Base-by-base conservation (phyloP, 2,888 invertebrate species). In the Nemapogon koenigi region DNA sequence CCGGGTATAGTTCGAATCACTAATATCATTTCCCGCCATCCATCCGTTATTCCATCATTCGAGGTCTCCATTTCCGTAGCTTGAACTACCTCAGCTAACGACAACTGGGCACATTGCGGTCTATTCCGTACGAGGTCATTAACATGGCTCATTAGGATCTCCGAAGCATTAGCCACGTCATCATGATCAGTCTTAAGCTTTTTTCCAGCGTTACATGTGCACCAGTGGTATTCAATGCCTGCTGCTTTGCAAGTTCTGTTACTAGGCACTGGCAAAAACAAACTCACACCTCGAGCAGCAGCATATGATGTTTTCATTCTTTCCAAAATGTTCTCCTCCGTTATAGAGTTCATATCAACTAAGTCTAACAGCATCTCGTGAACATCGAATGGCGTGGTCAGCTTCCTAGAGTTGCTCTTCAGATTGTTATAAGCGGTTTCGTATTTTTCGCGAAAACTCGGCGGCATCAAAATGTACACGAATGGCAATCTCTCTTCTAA, bases 401-500 rank as follows among this genome's bases (percentile, higher is more conserved):
- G 78, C 37, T 88, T 83, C 43, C 71, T 76, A 1, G 83, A 67
- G 59, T 94, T 94, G 22, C 55, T 58, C 42, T 71, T 70, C 31
- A 95, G 62, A 63, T 89, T 91, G 1, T 68, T 54, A 45, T 84
- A 79, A 0, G 89, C 86, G 3, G 67, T 43, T 2, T 83, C 80
- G 59, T 87, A 89, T 38, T 75, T 76, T 10, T 78, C 56, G 44
- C 68, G 75, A 65, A 94, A 90, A 80, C 88, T 87, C 10, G 78
- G 59, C 0, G 96, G 96, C 41, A 93, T 61, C 3, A 86, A 61
- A 1, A 91, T 63, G 49, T 88, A 87, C 19, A 93, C 75, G 45
- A 94, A 86, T 0, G 97, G 96, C 39, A 94, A 79, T 31, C 94
- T 84, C 58, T 94, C 95, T 63, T 97, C 96, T 55, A 95, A 80